Percentiles rank a stretch among this genome's conserved stretches.
phyloP scores from a whole-genome alignment of 1,140 invertebrate genomes.

The Sycophila sp. region DNA sequence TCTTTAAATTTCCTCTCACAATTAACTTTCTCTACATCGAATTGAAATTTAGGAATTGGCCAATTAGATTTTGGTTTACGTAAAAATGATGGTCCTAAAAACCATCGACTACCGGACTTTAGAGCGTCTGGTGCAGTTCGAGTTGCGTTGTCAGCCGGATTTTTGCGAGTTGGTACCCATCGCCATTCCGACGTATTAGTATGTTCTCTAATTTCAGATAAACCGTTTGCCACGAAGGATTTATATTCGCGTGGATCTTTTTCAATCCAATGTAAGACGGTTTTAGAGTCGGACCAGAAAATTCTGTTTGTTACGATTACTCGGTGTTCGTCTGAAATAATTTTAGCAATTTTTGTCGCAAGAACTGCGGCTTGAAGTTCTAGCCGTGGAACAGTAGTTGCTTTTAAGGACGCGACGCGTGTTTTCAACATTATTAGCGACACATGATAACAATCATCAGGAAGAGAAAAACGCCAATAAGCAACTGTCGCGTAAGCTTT shows the following conservation, averaged over 20 bases:
- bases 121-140: not conserved
- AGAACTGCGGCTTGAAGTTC: too few relatives aligned
- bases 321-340: not conserved
- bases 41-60: not conserved
- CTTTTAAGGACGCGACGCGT: not conserved
- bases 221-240: conserved; percentile 52
- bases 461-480: conserved; percentile 42
- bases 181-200: conserved; percentile 51
- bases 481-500: conserved; percentile 45
- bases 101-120: not conserved
- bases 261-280: conserved; percentile 49
- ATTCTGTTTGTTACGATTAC: not conserved
- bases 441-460: not conserved
- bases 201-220: conserved; percentile 47
- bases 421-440: not conserved
- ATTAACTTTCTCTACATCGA: not conserved
- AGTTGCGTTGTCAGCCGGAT: conserved; percentile 57
- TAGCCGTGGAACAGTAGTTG: not conserved
- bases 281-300: conserved; percentile 53
- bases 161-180: conserved; percentile 56
- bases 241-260: conserved; percentile 22
- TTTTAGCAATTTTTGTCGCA: not conserved
- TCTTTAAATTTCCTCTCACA: not conserved
- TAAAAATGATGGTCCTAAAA: not conserved
- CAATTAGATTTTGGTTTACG: not conserved